phyloP scores from a whole-genome alignment of 2,797 vertebrate species.

The Fistularia commersonii region DNA sequence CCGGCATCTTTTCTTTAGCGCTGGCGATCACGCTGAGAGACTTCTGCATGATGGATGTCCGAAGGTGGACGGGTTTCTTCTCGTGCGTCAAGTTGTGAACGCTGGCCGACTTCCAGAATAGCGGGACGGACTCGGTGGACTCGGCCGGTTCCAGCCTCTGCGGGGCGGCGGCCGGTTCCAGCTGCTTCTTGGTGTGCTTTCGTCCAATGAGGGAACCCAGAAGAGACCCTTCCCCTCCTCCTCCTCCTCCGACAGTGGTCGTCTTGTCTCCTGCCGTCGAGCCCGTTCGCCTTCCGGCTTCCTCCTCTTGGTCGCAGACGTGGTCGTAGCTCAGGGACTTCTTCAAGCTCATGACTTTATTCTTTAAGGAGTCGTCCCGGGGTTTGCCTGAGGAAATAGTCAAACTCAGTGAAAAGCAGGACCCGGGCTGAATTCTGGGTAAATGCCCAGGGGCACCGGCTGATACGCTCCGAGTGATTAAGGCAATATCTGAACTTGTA shows the following conservation, averaged over 20 bases:
- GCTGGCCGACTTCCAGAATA: constrained; percentile 96
- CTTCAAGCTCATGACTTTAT: constrained; percentile 85
- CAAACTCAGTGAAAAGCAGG: too few species aligned
- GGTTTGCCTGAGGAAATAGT: constrained; percentile 58
- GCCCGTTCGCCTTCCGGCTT: constrained; percentile 64
- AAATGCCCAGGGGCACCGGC: too few species aligned
- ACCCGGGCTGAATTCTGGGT: neutral
- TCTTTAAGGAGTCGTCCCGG: constrained; percentile 89
- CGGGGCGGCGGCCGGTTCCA: constrained; percentile 68
- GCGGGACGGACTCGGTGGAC: constrained; percentile 89
- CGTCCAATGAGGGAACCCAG: constrained; percentile 83
- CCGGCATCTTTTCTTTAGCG: constrained; percentile 94
- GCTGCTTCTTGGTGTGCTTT: constrained; percentile 76
- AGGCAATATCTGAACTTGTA: too few species aligned
- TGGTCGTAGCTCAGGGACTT: constrained; percentile 96
- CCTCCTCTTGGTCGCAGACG: constrained; percentile 83
- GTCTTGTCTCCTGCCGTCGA: constrained; percentile 76
- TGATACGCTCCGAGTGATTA: too few species aligned
- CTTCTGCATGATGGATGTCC: constrained; percentile 93
- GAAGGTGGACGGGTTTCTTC: constrained; percentile 89
- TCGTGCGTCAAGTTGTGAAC: constrained; percentile 93
- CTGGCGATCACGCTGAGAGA: constrained; percentile 95
- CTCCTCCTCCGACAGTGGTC: constrained; percentile 67
- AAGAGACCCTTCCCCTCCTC: constrained; percentile 76
- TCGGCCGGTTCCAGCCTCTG: constrained; percentile 75